Conservation (phyloP, 2,797 vertebrate species). For the Eremophila alpestris region DNA sequence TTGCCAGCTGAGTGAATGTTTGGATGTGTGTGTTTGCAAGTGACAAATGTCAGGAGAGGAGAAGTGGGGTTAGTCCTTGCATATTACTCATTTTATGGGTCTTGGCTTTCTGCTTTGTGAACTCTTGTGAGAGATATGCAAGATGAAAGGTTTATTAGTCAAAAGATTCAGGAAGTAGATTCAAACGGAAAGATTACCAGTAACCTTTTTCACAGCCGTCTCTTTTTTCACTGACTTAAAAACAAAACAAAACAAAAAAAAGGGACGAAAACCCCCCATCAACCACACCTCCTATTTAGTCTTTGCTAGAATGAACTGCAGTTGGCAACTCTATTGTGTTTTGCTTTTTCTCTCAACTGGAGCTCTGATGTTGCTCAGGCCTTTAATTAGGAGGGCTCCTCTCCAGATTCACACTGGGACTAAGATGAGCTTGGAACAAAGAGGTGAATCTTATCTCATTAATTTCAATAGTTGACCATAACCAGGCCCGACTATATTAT, state of each 20-base stretch:
- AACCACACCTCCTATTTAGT: neutral
- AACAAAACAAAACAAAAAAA: neutral
- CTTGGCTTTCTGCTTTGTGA: neutral
- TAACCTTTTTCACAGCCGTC: neutral
- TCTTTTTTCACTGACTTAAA: neutral
- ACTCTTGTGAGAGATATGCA: neutral
- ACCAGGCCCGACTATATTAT: neutral
- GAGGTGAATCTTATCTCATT: neutral
- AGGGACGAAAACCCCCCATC: rapidly evolving
- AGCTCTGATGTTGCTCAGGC: neutral
- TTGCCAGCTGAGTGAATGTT: neutral
- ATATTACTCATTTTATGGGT: neutral
- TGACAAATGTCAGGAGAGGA: neutral
- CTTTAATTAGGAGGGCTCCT: neutral
- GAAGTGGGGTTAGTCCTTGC: neutral
- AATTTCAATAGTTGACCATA: neutral
- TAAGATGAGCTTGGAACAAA: neutral
- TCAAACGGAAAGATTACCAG: neutral
- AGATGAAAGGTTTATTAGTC: neutral
- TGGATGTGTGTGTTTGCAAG: neutral
- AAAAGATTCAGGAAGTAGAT: neutral
- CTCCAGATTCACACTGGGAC: neutral
- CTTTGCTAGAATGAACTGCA: neutral
- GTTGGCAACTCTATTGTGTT: neutral
- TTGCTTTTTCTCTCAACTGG: neutral